These are phyloP conservation scores for Rhinophrynus dorsalis DNA, from an alignment of 2,797 vertebrate species.

Conservation along the genomic window DNA sequence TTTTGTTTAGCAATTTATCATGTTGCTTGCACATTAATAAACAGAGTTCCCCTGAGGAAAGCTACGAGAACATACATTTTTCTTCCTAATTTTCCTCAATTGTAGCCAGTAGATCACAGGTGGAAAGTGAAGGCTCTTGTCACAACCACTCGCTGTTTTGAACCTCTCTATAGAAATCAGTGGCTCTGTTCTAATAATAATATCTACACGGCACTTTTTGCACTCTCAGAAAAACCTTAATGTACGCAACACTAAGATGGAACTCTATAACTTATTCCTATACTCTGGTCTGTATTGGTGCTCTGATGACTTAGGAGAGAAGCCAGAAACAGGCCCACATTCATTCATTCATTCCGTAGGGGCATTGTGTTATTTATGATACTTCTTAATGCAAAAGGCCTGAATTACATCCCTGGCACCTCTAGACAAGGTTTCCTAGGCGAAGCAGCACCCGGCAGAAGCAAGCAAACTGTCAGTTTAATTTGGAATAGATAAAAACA, in stretches of 20 bases:
- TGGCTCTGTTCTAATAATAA: slow-evolving; percentile 19
- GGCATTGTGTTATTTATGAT: too few relatives aligned
- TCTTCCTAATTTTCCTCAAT: slow-evolving; percentile 77
- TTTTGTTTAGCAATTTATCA: slow-evolving; percentile 93
- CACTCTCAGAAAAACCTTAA: neutral
- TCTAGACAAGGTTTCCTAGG: too few relatives aligned
- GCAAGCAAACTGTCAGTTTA: too few relatives aligned
- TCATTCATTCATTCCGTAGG: too few relatives aligned
- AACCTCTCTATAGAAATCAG: slow-evolving; percentile 45
- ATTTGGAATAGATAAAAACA: too few relatives aligned
- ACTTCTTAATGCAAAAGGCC: too few relatives aligned
- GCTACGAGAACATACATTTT: slow-evolving; percentile 77
- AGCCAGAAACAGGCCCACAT: too few relatives aligned
- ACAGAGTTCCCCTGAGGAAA: slow-evolving; percentile 89
- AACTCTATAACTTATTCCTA: neutral
- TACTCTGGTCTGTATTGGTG: too few relatives aligned
- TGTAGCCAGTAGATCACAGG: slow-evolving; percentile 70
- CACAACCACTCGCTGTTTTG: slow-evolving; percentile 51
- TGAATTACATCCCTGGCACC: too few relatives aligned
- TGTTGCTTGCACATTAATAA: slow-evolving; percentile 93
- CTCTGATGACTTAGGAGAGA: too few relatives aligned
- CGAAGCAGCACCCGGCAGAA: too few relatives aligned
- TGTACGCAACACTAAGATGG: neutral
- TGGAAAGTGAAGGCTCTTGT: slow-evolving; percentile 61
- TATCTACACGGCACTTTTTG: slow-evolving; percentile 31